Evolutionary conservation across 2,797 vertebrate genomes (phyloP), one percentile per base, ranked within the genome.

Genomic region (Labeo calbasu): DNA sequence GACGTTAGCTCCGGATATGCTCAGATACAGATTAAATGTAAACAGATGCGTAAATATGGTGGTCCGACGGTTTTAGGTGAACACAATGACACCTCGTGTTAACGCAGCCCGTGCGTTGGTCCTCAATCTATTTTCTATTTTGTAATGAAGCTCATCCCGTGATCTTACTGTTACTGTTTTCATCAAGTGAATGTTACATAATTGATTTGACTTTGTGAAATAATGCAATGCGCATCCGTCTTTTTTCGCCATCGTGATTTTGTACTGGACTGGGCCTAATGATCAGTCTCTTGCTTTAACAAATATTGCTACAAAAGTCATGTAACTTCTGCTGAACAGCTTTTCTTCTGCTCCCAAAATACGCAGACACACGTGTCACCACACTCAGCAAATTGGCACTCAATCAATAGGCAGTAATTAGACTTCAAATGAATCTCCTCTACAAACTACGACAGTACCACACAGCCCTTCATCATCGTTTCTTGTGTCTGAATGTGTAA

Each of bases 221-320:
- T 46, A 79, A 83, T 83, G 78, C 63, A 71, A 77, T 66, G 32
- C 1, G 15, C 46, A 17, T 77, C 25, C 73, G 36, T 59, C 17
- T 53, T 61, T 82, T 40, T 61, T 61, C 28, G 50, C 48, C 40
- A 15, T 76, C 12, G 0, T 57, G n/a, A 65, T 43, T 75, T 53
- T 84, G 46, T 65, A 5, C 72, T 28, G 5, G 86, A 55, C 48
- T 85, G 83, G 19, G 79, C 61, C 66, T 57, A 43, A n/a, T 21
- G 25, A 77, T 76, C 79, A 61, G 79, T 86, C 50, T 77, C 63
- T 46, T 9, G 68, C 10, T 92, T 91, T 91, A 93, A 92, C 93
- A 90, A 90, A 92, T 95, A 95, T 95, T 95, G 94, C 94, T 94
- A 93, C 94, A 93, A 93, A 95, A 94, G 91, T 93, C 89, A 89